Percentiles rank a stretch among this genome's conserved stretches.
These are phyloP conservation scores for Urocyon cinereoargenteus DNA, from an alignment of 2,797 vertebrate genomes.

Conservation along the genomic window DNA sequence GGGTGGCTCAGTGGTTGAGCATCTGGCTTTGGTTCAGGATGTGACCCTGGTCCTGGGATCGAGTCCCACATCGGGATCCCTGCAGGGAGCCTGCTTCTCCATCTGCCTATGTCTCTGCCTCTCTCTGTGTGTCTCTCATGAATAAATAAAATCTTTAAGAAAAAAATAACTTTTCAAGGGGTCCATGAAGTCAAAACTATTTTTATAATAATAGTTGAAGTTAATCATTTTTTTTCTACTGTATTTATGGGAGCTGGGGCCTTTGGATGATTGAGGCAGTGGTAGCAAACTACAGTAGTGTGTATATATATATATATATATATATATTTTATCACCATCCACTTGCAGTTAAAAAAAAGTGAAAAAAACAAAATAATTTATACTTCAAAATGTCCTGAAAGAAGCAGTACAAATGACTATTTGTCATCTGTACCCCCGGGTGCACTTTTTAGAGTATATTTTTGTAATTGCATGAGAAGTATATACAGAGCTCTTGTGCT, in stretches of 20 bases:
- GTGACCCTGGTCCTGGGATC: too few species aligned
- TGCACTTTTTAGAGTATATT: neutral
- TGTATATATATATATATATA: too few species aligned
- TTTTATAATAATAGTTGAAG: neutral
- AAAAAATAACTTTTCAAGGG: neutral
- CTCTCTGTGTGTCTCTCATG: too few species aligned
- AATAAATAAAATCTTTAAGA: too few species aligned
- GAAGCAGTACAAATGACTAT: neutral
- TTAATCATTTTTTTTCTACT: neutral
- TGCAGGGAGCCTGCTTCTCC: too few species aligned
- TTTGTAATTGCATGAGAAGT: neutral
- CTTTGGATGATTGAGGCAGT: neutral
- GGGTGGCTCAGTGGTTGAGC: too few species aligned
- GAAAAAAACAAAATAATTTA: neutral
- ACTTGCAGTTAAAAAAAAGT: neutral
- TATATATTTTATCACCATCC: neutral
- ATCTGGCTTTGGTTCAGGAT: too few species aligned
- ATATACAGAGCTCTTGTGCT: neutral
- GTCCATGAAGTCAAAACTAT: neutral
- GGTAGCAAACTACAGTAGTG: neutral
- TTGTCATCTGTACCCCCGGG: neutral
- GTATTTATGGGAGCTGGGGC: too few species aligned
- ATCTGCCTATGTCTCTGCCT: too few species aligned
- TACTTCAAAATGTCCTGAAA: neutral
- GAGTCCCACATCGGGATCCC: too few species aligned